These are phyloP conservation scores for Sus cebifrons DNA, from an alignment of 2,797 vertebrate genomes.

Conservation along the genomic window DNA sequence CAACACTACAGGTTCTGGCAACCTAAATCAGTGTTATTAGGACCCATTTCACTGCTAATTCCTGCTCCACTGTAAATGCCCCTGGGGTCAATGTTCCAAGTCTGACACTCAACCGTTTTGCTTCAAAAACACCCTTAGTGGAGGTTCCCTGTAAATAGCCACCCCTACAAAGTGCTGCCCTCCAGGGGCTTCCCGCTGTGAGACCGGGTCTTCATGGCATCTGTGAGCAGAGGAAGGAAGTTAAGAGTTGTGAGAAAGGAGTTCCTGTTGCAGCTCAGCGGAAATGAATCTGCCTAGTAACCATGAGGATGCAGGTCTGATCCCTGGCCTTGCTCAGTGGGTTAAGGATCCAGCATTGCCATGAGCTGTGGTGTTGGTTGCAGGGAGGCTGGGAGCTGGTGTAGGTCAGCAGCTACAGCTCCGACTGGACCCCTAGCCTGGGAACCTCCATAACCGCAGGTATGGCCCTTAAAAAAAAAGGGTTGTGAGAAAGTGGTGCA, in stretches of 20 bases:
- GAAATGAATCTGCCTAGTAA: too few relatives aligned
- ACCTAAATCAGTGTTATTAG: background rate
- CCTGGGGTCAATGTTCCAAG: background rate
- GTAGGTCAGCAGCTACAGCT: too few relatives aligned
- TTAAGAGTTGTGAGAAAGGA: background rate
- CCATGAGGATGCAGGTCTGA: too few relatives aligned
- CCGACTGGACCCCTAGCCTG: too few relatives aligned
- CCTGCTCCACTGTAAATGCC: background rate
- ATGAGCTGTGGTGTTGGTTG: too few relatives aligned
- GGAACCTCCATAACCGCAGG: too few relatives aligned
- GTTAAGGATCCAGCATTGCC: too few relatives aligned
- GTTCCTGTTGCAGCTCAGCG: too few relatives aligned
- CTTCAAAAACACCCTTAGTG: background rate
- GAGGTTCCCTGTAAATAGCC: background rate
- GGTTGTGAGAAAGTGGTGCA: background rate
- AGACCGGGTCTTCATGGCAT: accelerated
- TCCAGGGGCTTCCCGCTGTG: background rate
- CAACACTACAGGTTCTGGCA: background rate
- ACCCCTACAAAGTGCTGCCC: background rate
- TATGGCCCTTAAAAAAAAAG: too few relatives aligned
- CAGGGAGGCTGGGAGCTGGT: too few relatives aligned
- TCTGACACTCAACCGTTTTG: background rate
- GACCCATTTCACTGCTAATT: background rate
- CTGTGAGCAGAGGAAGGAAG: background rate
- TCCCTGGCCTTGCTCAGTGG: too few relatives aligned